These are phyloP conservation scores for Drosophila villosipedis DNA, from an alignment of 2,888 invertebrate species.

Conservation along the genomic window DNA sequence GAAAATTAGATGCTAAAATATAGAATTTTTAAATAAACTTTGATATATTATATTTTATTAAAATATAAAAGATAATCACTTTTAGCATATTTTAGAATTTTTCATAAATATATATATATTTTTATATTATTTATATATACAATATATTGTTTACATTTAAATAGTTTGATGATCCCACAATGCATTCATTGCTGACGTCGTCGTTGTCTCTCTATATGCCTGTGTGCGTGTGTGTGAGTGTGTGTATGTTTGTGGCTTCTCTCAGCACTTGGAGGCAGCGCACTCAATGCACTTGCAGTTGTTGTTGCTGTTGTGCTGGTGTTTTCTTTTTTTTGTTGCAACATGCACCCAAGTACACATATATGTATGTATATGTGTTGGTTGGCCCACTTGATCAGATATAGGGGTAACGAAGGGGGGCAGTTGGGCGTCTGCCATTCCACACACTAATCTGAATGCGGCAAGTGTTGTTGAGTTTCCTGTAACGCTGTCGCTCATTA, in stretches of 20 bases:
- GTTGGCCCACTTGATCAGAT: slow-evolving; percentile 70
- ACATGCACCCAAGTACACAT: slow-evolving; percentile 60
- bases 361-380: slow-evolving; percentile 24
- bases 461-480: slow-evolving; percentile 76
- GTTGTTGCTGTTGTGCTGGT: slow-evolving; percentile 25
- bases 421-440: slow-evolving; percentile 35
- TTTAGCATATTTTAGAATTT: not conserved
- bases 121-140: no score
- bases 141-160: not conserved
- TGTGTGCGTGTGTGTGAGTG: slow-evolving; percentile 8
- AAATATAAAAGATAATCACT: not conserved
- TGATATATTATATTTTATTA: not conserved
- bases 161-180: slow-evolving; percentile 23
- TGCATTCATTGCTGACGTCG: slow-evolving; percentile 46
- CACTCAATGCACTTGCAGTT: slow-evolving; percentile 72
- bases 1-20: not conserved
- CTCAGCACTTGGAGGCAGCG: slow-evolving; percentile 58
- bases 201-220: slow-evolving; percentile 18
- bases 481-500: slow-evolving; percentile 73
- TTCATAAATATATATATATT: no score
- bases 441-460: slow-evolving; percentile 72
- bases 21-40: not conserved
- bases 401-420: slow-evolving; percentile 11
- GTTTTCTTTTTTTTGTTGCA: slow-evolving; percentile 54
- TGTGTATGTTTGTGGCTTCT: slow-evolving; percentile 70